Percentiles rank a stretch among this genome's conserved stretches.
These are phyloP conservation scores for Charanyca ferruginea DNA, from an alignment of 2,888 invertebrate genomes.

Conservation along the genomic window DNA sequence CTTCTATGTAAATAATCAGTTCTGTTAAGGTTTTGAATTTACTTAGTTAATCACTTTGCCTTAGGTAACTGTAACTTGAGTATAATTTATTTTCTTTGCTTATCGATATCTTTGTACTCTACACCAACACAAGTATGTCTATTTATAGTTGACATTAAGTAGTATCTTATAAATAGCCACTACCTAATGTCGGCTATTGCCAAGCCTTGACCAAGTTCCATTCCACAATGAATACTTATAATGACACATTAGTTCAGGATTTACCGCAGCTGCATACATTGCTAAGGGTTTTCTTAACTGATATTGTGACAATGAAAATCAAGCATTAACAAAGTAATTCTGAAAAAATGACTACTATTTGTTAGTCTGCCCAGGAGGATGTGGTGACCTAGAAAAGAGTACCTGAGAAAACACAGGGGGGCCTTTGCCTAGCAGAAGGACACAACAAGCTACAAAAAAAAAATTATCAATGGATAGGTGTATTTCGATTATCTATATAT, in stretches of 20 bases:
- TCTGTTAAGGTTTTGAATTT: background rate
- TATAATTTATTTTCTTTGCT: background rate
- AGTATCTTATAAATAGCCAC: slow-evolving; percentile 13
- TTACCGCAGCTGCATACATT: slow-evolving; percentile 7
- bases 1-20: slow-evolving; percentile 2
- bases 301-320: background rate
- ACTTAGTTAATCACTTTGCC: background rate
- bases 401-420: no score
- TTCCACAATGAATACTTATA: slow-evolving; percentile 7
- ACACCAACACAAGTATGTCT: slow-evolving; percentile 4
- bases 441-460: no score
- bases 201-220: slow-evolving; percentile 37
- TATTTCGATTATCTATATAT: no score
- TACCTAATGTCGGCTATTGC: no score
- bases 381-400: no score
- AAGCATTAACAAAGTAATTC: background rate
- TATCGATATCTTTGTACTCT: background rate
- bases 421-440: no score
- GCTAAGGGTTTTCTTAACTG: background rate
- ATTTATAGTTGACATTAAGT: slow-evolving; percentile 19
- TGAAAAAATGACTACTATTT: no score
- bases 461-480: no score
- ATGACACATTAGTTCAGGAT: slow-evolving; percentile 13
- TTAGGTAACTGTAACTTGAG: background rate
- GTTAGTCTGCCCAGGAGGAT: no score